Percentiles rank a stretch among this genome's conserved stretches.
phyloP scores from a whole-genome alignment of 2,113 vertebrate species.

The Zingel zingel region DNA sequence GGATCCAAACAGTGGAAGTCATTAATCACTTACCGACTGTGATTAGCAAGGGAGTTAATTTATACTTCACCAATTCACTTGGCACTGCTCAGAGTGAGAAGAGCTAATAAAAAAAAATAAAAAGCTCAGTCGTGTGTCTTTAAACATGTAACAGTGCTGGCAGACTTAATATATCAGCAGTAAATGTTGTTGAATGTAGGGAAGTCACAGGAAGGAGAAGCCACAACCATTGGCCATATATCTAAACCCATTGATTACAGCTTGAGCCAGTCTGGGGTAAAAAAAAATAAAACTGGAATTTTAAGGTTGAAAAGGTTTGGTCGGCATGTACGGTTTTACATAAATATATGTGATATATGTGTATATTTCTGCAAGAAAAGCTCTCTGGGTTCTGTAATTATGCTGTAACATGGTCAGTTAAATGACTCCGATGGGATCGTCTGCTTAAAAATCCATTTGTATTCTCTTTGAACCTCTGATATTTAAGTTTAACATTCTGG shows the following conservation, averaged over 20 bases:
- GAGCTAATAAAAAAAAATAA: slow-evolving; percentile 1
- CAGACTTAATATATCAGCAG: background rate
- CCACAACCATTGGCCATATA: background rate
- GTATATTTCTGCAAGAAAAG: slow-evolving; percentile 6
- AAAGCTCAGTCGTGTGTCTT: background rate
- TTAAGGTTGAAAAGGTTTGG: background rate
- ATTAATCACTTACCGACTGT: slow-evolving; percentile 50
- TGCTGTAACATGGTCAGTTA: slow-evolving; percentile 1
- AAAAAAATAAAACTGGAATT: slow-evolving; percentile 6
- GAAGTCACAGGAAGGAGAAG: slow-evolving; percentile 19
- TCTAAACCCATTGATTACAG: slow-evolving; percentile 17
- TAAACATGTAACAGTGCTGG: background rate
- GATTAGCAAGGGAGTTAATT: slow-evolving; percentile 39
- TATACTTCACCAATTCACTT: slow-evolving; percentile 35
- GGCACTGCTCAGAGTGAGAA: background rate
- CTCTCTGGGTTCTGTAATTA: slow-evolving; percentile 32
- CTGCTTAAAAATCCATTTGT: slow-evolving; percentile 54
- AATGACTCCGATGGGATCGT: slow-evolving; percentile 52
- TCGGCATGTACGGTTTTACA: slow-evolving; percentile 29
- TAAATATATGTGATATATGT: slow-evolving; percentile 30
- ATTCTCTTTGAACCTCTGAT: slow-evolving; percentile 68
- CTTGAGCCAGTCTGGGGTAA: background rate
- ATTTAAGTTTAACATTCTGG: slow-evolving; percentile 46
- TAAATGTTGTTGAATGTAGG: background rate
- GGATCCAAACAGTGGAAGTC: slow-evolving; percentile 22